Evolutionary conservation across 1,140 invertebrate genomes (phyloP), one percentile per base, ranked within the genome.

Genomic region (Manduca sexta): DNA sequence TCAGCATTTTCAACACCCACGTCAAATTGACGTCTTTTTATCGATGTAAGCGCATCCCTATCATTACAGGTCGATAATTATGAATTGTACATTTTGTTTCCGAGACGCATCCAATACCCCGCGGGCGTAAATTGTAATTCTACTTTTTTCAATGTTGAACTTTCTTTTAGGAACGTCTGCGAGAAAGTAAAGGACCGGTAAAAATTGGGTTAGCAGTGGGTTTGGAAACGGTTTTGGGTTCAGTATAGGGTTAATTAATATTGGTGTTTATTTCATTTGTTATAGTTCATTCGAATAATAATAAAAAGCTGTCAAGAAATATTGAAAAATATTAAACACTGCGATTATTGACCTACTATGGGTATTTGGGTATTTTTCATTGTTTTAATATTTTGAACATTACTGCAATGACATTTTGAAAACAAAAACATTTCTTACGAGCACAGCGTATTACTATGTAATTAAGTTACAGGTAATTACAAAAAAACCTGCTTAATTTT

Each of bases 111-210:
- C 57, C 38, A 55, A 64, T 63, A 63, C 64, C 56, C 64, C 54
- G 46, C 58, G 17, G 56, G 69, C 56, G 58, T 60, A 59, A 56
- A 33, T 53, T 60, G 64, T 72, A 71, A 71, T 72, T 73, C 60
- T 70, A 26, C 56, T 74, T 68, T 74, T 74, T 72, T 75, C 56
- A 38, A 45, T 45, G 49, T 46, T 52, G 45, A 66, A 77, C 75
- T 82, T 82, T 79, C 78, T 70, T 76, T 72, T 72, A 59, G 64
- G 69, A 65, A 37, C 67, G 47, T 72, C 74, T 74, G 72, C 71
- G 69, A 70, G 74, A 78, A 81, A 78, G 77, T 78, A 62, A 47
- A 49, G 43, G 17, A n/a, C 30, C 10, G 55, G 52, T 11, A 43
- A 40, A 50, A 45, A 44, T 38, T 43, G 12, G 17, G 39, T 41